Conservation (phyloP, 2,888 invertebrate genomes). For the Drosophila eohydei region DNA sequence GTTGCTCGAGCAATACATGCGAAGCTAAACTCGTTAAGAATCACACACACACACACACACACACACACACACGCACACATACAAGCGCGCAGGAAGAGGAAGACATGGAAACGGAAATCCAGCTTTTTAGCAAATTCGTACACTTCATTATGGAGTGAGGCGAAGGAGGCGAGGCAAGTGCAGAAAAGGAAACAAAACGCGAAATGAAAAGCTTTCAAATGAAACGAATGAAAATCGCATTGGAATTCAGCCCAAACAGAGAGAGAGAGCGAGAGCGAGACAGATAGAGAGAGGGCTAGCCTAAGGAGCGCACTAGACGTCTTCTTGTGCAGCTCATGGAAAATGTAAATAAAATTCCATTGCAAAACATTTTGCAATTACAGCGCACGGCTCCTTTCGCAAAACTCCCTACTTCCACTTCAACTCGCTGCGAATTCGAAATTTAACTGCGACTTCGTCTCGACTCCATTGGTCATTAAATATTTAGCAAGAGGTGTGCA, state of each 20-base stretch:
- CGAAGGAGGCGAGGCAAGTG: slow-evolving; percentile 6
- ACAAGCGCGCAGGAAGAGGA: slow-evolving; percentile 47
- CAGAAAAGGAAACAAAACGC: slow-evolving; percentile 54
- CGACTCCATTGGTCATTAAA: slow-evolving; percentile 79
- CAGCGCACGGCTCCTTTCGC: slow-evolving; percentile 52
- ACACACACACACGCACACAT: slow-evolving; percentile 11
- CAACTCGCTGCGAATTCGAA: slow-evolving; percentile 3
- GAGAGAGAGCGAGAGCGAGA: neutral
- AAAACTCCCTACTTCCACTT: slow-evolving; percentile 9
- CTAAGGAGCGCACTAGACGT: slow-evolving; percentile 46
- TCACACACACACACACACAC: slow-evolving; percentile 30
- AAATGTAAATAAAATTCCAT: slow-evolving; percentile 77
- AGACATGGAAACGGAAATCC: slow-evolving; percentile 65
- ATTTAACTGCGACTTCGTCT: slow-evolving; percentile 38
- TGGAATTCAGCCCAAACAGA: slow-evolving; percentile 53
- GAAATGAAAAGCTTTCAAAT: slow-evolving; percentile 73
- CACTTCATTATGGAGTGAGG: slow-evolving; percentile 52
- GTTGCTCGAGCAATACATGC: slow-evolving; percentile 38
- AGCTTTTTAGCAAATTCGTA: slow-evolving; percentile 69
- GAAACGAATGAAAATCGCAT: slow-evolving; percentile 73
- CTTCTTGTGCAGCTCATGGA: slow-evolving; percentile 69
- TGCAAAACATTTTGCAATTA: slow-evolving; percentile 75
- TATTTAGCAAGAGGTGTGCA: slow-evolving; percentile 66
- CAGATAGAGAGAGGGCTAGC: slow-evolving; percentile 8
- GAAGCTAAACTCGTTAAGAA: slow-evolving; percentile 59